These are phyloP conservation scores for Anarrhichthys ocellatus DNA, from an alignment of 2,113 vertebrate genomes.

Conservation along the genomic window DNA sequence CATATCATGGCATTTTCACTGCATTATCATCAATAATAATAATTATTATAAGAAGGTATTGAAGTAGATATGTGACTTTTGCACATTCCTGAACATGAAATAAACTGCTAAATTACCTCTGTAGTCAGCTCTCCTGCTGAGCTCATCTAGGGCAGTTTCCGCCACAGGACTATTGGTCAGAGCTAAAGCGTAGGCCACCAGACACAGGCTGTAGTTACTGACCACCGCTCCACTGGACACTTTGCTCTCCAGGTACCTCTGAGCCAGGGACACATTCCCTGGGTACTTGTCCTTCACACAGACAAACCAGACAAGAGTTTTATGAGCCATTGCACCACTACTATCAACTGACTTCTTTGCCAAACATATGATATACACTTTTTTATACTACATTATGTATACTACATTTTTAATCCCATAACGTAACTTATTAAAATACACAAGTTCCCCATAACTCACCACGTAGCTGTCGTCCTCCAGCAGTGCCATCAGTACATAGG, in stretches of 20 bases:
- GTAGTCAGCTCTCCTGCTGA: constrained; percentile 83
- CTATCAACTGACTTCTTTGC: background rate
- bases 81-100: background rate
- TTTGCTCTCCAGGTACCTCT: constrained; percentile 85
- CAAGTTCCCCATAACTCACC: constrained; percentile 68
- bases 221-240: constrained; percentile 75
- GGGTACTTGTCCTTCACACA: constrained; percentile 75
- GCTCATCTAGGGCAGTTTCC: constrained; percentile 72
- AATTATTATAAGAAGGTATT: background rate
- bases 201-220: constrained; percentile 90
- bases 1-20: background rate
- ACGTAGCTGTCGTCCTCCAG: constrained; percentile 81
- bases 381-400: no score
- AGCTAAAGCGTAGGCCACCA: constrained; percentile 86
- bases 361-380: background rate
- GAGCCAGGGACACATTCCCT: constrained; percentile 65
- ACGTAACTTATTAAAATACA: background rate
- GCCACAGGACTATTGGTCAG: constrained; percentile 81
- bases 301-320: background rate
- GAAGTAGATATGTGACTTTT: background rate
- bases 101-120: constrained; percentile 76
- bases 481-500: constrained; percentile 89
- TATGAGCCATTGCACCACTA: no score
- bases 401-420: background rate
- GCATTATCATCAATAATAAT: background rate